Evolutionary conservation across 2,113 vertebrate species (phyloP).

Genomic region (Cariama cristata): DNA sequence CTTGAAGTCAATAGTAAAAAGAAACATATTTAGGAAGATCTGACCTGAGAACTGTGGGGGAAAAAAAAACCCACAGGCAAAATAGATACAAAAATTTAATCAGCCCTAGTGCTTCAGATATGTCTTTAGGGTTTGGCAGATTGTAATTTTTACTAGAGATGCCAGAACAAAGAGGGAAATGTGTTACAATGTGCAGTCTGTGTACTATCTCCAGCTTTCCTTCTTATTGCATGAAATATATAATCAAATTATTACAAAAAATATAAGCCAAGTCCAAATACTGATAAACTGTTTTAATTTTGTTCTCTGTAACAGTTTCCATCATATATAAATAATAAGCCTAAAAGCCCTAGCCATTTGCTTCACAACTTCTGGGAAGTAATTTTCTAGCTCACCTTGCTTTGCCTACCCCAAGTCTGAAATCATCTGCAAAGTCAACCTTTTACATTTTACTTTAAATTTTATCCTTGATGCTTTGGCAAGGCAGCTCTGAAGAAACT

Average conservation of each 20-base stretch:
- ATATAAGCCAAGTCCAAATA: not conserved
- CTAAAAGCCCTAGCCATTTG: not conserved
- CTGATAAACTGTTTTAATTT: slow-evolving; percentile 6
- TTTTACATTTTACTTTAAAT: not conserved
- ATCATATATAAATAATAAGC: not conserved
- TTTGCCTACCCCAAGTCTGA: not conserved
- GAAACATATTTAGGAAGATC: not conserved
- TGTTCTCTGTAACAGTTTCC: not conserved
- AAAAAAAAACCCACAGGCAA: not conserved
- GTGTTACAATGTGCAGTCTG: not conserved
- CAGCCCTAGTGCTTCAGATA: not conserved
- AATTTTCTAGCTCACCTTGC: slow-evolving; percentile 12
- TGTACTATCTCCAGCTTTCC: not conserved
- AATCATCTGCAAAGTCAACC: not conserved
- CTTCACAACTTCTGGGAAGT: not conserved
- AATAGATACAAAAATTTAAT: not conserved
- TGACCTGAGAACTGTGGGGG: not conserved
- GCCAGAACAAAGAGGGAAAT: not conserved
- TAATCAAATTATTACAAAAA: not conserved
- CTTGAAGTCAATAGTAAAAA: not conserved
- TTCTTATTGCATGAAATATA: not conserved
- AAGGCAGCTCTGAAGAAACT: not conserved
- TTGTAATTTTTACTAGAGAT: not conserved
- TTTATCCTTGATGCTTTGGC: not conserved
- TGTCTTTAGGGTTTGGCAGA: not conserved